These are phyloP conservation scores for Patiria miniata DNA, from an alignment of 35 echinoderm and acorn worm species.

Conservation along the genomic window DNA sequence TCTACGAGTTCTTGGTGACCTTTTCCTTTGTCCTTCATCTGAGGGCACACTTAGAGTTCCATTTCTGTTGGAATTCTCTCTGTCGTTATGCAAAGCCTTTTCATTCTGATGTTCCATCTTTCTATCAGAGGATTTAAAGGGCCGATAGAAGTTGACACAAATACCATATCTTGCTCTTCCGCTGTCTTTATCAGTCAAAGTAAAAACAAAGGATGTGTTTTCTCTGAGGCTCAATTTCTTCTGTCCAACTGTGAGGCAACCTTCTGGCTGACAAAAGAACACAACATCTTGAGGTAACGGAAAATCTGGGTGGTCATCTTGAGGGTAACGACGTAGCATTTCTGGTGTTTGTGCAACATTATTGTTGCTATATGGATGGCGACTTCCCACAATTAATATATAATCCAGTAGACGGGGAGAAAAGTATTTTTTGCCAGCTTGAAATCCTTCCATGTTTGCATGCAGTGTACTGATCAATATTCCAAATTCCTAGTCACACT, in stretches of 20 bases:
- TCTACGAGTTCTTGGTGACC: constrained; percentile 80
- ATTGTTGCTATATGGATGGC: constrained; percentile 88
- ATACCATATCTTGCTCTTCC: constrained; percentile 83
- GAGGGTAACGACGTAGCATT: constrained; percentile 72
- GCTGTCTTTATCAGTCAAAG: constrained; percentile 90
- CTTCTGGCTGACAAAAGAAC: constrained; percentile 95
- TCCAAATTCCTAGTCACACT: too few relatives aligned
- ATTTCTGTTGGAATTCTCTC: constrained; percentile 93
- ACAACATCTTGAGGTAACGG: constrained; percentile 86
- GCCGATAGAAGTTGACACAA: constrained; percentile 96
- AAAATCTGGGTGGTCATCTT: constrained; percentile 90
- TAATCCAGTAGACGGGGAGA: constrained; percentile 94
- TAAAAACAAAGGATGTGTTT: constrained; percentile 96
- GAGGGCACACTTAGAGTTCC: constrained; percentile 78
- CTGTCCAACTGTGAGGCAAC: constrained; percentile 83
- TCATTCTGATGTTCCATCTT: constrained; percentile 65
- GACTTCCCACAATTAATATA: constrained; percentile 83
- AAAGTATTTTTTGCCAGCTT: constrained; percentile 60
- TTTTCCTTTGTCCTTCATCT: constrained; percentile 46
- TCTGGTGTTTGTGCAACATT: constrained; percentile 95
- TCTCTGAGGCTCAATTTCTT: constrained; percentile 72
- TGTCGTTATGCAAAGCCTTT: constrained; percentile 49
- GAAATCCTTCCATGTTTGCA: neutral
- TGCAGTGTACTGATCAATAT: too few relatives aligned
- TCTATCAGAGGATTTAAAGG: constrained; percentile 76